Evolutionary conservation across 2,113 vertebrate species (phyloP), one percentile per base, ranked within the genome.

Genomic region (Hippoglossus stenolepis): DNA sequence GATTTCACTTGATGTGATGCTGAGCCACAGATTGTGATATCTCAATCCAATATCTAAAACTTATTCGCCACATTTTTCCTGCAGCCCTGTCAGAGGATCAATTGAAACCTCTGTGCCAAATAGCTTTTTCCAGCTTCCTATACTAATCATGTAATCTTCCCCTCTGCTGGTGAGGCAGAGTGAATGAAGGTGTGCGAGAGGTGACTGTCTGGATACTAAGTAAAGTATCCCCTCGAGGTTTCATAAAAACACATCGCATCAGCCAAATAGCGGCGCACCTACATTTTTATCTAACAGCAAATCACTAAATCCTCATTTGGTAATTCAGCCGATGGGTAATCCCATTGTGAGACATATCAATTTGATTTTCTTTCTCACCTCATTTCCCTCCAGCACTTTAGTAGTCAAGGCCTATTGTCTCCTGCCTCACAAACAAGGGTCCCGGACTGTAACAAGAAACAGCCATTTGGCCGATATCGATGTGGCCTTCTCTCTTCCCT

Each of bases 311-410:
- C 63, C 68, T 75, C 40, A 65, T 73, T 65, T 56, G 51, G 61
- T 67, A 74, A 85, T 79, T 72, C 40, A 80, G 58, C 69, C 80
- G 66, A 47, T 75, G 15, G 8, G 49, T 79, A 77, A 82, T 82
- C 65, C 75, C 67, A 17, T 72, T 73, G 47, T 57, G 35, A 61
- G 28, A 17, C 14, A 2, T 64, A 68, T 73, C 65, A 38, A 54
- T 83, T 67, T 28, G 9, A 79, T 79, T 83, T 67, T 28, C 6
- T 70, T 79, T n/a, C 49, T 24, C 18, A 35, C 3, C 53, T 59
- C n/a, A n/a, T 68, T 77, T 75, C 58, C 53, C 61, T 65, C 13
- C 47, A 62, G 23, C 40, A 56, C 66, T 75, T 75, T 71, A 58
- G 65, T 40, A 64, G 81, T 71, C 59, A 9, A n/a, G 51, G 56